Percentiles rank a stretch among this genome's conserved stretches.
Conservation (phyloP, 2,113 vertebrate species). For the Tragelaphus strepsiceros region DNA sequence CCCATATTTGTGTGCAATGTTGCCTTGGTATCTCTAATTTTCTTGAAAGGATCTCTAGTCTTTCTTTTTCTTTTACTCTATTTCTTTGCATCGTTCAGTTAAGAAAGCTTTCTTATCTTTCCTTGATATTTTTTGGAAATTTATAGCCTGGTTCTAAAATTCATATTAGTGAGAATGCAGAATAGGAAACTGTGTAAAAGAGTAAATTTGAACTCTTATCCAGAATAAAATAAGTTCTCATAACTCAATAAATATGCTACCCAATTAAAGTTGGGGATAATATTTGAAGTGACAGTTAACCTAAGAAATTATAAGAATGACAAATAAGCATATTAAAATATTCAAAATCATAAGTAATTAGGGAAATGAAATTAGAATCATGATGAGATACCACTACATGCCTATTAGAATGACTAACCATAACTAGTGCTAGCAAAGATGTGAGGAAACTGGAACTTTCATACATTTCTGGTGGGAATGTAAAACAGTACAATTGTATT, state of each 20-base stretch:
- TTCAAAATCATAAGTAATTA: background rate
- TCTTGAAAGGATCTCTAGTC: background rate
- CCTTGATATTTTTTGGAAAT: background rate
- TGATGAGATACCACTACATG: background rate
- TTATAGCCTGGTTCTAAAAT: background rate
- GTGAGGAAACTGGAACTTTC: background rate
- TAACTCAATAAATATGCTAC: background rate
- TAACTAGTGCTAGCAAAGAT: background rate
- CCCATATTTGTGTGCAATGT: background rate
- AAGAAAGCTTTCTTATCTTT: background rate
- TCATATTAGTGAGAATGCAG: background rate
- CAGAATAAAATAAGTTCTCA: background rate
- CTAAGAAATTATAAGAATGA: background rate
- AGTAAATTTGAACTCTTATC: background rate
- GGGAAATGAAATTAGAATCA: background rate
- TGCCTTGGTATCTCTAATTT: background rate
- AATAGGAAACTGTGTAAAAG: background rate
- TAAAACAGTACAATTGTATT: background rate
- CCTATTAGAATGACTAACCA: background rate
- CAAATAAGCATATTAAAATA: background rate
- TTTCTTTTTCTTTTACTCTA: background rate
- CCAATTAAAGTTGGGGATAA: background rate
- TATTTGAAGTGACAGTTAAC: background rate
- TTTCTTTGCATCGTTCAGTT: background rate
- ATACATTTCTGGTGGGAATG: fast-evolving